Evolutionary conservation across 2,113 vertebrate species (phyloP).

Genomic region (Catharus bicknelli): DNA sequence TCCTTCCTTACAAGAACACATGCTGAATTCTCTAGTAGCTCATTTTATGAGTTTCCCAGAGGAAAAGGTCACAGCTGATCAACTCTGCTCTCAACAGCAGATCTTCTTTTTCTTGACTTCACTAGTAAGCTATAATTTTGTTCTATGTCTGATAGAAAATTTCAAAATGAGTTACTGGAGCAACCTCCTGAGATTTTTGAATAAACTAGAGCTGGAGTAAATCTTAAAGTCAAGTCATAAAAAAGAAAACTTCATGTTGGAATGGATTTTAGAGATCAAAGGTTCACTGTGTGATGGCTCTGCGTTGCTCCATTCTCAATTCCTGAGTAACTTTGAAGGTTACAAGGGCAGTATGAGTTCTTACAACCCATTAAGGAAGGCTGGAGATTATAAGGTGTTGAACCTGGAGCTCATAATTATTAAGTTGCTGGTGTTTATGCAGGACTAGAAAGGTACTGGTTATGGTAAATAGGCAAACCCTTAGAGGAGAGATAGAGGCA

Average conservation of each 20-base stretch:
- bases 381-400: conserved; percentile 29
- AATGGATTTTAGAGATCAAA: conserved; percentile 53
- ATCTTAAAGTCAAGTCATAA: conserved; percentile 44
- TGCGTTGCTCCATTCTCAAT: conserved; percentile 33
- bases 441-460: neutral
- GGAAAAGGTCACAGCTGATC: conserved; percentile 54
- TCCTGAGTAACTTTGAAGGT: conserved; percentile 16
- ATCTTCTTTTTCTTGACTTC: conserved; percentile 61
- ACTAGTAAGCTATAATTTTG: conserved; percentile 46
- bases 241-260: conserved; percentile 22
- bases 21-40: conserved; percentile 36
- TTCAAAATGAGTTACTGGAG: conserved; percentile 47
- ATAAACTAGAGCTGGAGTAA: conserved; percentile 47
- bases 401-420: conserved; percentile 4
- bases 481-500: neutral
- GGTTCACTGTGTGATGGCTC: conserved; percentile 27
- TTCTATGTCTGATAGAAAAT: conserved; percentile 39
- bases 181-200: conserved; percentile 40
- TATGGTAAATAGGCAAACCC: neutral
- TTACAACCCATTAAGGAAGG: conserved; percentile 3
- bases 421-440: neutral
- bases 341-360: conserved; percentile 14
- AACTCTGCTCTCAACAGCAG: conserved; percentile 41
- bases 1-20: conserved; percentile 7
- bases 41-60: conserved; percentile 46